Evolutionary conservation across 2,888 invertebrate species (phyloP).

Genomic region (Unio delphinus): DNA sequence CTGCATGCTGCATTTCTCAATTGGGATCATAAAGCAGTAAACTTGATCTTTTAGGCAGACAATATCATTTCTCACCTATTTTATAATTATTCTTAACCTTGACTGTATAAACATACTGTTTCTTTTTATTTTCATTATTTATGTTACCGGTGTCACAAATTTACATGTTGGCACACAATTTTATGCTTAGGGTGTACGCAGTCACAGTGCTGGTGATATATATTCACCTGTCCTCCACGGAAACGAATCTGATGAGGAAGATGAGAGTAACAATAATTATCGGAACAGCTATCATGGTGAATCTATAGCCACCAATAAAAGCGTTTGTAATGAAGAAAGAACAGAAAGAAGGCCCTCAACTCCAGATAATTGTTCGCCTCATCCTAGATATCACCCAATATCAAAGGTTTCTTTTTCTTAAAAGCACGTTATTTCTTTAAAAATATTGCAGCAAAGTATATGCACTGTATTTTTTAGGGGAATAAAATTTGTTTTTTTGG

Average conservation of each 20-base stretch:
- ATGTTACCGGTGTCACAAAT: no score
- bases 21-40: no score
- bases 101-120: no score
- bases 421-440: not conserved
- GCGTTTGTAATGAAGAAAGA: conserved; percentile 10
- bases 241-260: conserved; percentile 21
- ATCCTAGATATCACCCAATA: conserved; percentile 16
- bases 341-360: conserved; percentile 7
- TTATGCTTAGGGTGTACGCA: conserved; percentile 24
- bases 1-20: no score
- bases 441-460: no score
- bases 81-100: no score
- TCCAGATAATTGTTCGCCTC: conserved; percentile 9
- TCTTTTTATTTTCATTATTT: no score
- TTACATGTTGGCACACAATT: no score
- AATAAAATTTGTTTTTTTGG: no score
- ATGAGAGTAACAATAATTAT: not conserved
- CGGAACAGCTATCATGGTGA: conserved; percentile 35
- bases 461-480: no score
- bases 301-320: conserved; percentile 19
- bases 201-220: conserved; percentile 37
- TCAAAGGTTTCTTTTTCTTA: conserved; percentile 26
- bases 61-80: no score
- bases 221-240: conserved; percentile 11
- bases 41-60: no score